Conservation (phyloP, 92 coral and sea anemone species). For the Phymanthus crucifer region DNA sequence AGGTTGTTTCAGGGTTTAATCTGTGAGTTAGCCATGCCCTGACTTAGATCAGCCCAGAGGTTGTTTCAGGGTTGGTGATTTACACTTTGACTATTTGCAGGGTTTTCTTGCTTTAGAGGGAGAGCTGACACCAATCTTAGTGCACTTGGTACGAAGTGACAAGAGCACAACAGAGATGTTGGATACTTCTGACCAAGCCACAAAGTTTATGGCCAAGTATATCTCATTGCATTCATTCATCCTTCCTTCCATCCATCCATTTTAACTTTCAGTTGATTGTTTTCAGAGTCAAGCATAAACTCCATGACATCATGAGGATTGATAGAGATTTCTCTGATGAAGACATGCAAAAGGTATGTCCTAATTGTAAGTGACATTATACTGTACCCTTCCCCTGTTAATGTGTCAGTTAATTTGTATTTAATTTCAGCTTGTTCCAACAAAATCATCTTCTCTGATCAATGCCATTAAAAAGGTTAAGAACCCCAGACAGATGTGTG, state of each 20-base stretch:
- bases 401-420: too few species aligned
- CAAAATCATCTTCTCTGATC: slow-evolving; percentile 68
- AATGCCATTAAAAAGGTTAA: slow-evolving; percentile 83
- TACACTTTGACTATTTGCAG: slow-evolving; percentile 41
- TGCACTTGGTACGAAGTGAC: slow-evolving; percentile 94
- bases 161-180: slow-evolving; percentile 95
- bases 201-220: slow-evolving; percentile 84
- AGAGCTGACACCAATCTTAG: slow-evolving; percentile 91
- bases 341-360: slow-evolving; percentile 67
- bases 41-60: too few species aligned
- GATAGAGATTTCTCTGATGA: slow-evolving; percentile 82
- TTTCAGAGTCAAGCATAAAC: slow-evolving; percentile 80
- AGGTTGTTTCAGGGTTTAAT: too few species aligned
- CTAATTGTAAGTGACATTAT: too few species aligned
- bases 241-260: neutral
- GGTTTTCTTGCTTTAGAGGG: slow-evolving; percentile 97
- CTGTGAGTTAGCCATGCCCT: too few species aligned
- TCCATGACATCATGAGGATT: slow-evolving; percentile 84
- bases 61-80: too few species aligned
- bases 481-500: slow-evolving; percentile 88
- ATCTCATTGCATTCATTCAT: neutral
- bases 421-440: slow-evolving; percentile 78
- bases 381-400: too few species aligned
- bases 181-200: slow-evolving; percentile 87
- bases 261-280: neutral